These are phyloP conservation scores for Panzeria rudis DNA, from an alignment of 2,888 invertebrate species.

Conservation along the genomic window DNA sequence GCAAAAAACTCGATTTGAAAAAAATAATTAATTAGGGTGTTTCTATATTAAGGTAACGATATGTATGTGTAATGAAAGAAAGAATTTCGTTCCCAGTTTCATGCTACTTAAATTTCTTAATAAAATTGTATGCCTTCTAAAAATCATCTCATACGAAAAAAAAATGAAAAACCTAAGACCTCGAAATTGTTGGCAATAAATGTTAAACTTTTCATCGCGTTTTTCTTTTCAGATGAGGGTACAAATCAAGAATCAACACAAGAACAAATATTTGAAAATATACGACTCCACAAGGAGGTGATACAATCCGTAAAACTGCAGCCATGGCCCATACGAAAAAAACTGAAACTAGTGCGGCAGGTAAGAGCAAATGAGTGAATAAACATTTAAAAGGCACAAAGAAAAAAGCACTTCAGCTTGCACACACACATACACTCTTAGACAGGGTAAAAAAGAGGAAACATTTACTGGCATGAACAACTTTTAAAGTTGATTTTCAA, in stretches of 20 bases:
- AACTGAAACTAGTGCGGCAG: constrained; percentile 91
- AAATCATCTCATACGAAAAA: background rate
- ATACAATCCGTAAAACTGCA: constrained; percentile 93
- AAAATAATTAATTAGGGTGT: too few species aligned
- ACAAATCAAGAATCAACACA: constrained; percentile 87
- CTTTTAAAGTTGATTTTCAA: constrained; percentile 10
- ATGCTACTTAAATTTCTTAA: background rate
- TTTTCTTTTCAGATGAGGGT: constrained; percentile 87
- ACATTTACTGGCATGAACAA: constrained; percentile 2
- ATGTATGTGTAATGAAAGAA: too few species aligned
- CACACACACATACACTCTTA: background rate
- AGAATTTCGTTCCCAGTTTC: too few species aligned
- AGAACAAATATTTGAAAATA: constrained; percentile 95
- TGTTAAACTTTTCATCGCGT: constrained; percentile 23
- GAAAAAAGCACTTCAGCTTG: constrained; percentile 6
- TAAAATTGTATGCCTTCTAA: background rate
- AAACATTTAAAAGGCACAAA: background rate
- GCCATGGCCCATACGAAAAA: constrained; percentile 92
- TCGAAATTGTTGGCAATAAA: constrained; percentile 21
- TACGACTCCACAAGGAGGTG: constrained; percentile 95
- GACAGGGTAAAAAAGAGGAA: background rate
- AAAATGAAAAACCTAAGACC: background rate
- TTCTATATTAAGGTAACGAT: too few species aligned
- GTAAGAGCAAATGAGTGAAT: constrained; percentile 78
- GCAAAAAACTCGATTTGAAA: too few species aligned